Evolutionary conservation across 2,113 vertebrate genomes (phyloP), one percentile per base, ranked within the genome.

Genomic region (Gobio gobio): DNA sequence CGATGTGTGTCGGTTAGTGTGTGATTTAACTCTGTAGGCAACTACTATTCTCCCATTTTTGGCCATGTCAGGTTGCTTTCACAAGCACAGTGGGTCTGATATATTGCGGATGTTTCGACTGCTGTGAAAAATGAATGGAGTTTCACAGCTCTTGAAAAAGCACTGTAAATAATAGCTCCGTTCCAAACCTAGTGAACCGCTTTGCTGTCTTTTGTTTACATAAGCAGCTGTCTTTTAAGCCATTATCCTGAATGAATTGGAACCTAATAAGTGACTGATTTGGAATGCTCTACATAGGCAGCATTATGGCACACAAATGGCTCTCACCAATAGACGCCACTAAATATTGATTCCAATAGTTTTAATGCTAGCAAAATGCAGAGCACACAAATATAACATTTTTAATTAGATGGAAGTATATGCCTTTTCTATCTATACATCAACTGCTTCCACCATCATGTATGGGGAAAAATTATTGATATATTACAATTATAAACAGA

Each of bases 71-170:
- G 70, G 43, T 47, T n/a, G 43, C 70, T 73, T 73, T 73, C 70
- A 73, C 43, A 16, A 47, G 70, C 43, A 1, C 70, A 47, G 70
- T 47, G 70, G 70, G 43, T 73, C 70, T 47, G 43, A 73, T 73
- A 73, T 73, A 73, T 73, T 47, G 70, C 5, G 70, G 70, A 47
- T 73, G 70, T 73, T 73, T 73, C 22, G 43, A 47, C 70, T 26
- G 70, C 70, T 73, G 70, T 73, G 70, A 73, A 47, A 73, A 73
- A 73, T 73, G 70, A 73, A 73, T 73, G 70, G 40, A 73, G 43
- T 73, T 73, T 73, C 22, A 47, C 70, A 14, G 43, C 70, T 47
- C 70, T 45, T 47, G 70, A 47, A 73, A 47, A 24, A 16, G 40
- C 70, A 73, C 22, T 14, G 43, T n/a, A 73, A 24, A 73, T 73